A percentile compares a stretch with the other conserved stretches of the same genome.
Evolutionary conservation across 2,113 vertebrate genomes (phyloP).

Genomic region (Geococcyx californianus): DNA sequence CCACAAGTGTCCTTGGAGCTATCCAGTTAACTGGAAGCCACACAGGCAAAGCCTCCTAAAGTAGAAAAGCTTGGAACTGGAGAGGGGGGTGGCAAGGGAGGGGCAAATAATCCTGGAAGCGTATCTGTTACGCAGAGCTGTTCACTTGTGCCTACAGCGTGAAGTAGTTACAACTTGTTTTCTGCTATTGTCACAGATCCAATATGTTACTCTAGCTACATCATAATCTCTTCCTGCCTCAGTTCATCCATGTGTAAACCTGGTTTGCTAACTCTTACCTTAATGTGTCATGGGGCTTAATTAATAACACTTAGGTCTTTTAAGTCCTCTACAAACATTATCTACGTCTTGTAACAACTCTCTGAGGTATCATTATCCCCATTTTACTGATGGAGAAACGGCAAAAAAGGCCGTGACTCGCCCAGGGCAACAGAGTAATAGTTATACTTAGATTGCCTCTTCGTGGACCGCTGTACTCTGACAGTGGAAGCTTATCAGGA

Average conservation of each 20-base stretch:
- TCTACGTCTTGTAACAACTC: slow-evolving; percentile 57
- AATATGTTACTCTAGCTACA: slow-evolving; percentile 26
- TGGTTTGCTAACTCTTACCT: slow-evolving; percentile 42
- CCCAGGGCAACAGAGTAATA: slow-evolving; percentile 17
- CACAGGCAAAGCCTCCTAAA: slow-evolving; percentile 2
- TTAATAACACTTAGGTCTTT: slow-evolving; percentile 60
- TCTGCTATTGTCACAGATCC: slow-evolving; percentile 53
- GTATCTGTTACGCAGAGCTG: background rate
- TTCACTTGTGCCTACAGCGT: slow-evolving; percentile 35
- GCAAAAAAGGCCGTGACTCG: slow-evolving; percentile 3
- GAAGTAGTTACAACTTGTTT: slow-evolving; percentile 61
- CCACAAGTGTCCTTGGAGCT: slow-evolving; percentile 52
- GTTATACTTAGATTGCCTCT: background rate
- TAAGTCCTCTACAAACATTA: slow-evolving; percentile 60
- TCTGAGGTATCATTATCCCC: slow-evolving; percentile 57
- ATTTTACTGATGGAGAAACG: slow-evolving; percentile 22
- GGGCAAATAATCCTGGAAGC: slow-evolving; percentile 30
- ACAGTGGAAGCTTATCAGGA: background rate
- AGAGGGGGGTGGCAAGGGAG: background rate
- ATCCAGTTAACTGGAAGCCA: slow-evolving; percentile 17
- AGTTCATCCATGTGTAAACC: slow-evolving; percentile 53
- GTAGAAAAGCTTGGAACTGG: background rate
- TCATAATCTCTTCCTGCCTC: slow-evolving; percentile 60
- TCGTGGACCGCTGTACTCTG: background rate
- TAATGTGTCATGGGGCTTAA: slow-evolving; percentile 60